phyloP scores from a whole-genome alignment of 2,888 invertebrate genomes.

The Parasteatoda lunata region DNA sequence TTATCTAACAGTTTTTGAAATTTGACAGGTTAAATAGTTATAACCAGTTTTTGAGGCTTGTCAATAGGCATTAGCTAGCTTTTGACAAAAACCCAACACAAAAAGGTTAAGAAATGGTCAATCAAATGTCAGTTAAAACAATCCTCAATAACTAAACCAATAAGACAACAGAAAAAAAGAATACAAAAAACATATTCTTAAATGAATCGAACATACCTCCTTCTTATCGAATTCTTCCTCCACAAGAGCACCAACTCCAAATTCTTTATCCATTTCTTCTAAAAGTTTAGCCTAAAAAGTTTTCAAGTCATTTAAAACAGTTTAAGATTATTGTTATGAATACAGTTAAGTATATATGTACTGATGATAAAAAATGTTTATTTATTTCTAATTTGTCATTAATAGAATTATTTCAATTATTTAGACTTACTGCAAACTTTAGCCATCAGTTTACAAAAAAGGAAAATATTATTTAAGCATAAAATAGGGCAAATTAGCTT shows the following conservation, averaged over 20 bases:
- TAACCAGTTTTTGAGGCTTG: too few species aligned
- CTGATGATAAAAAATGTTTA: too few species aligned
- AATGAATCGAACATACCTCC: constrained; percentile 72
- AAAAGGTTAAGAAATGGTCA: too few species aligned
- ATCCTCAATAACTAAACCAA: constrained; percentile 24
- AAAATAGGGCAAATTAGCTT: too few species aligned
- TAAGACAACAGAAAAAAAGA: constrained; percentile 10
- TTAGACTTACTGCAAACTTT: too few species aligned
- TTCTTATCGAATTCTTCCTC: constrained; percentile 82
- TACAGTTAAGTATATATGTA: too few species aligned
- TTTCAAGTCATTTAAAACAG: background rate
- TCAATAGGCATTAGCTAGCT: too few species aligned
- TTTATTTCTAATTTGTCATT: too few species aligned
- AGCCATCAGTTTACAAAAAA: background rate
- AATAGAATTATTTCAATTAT: too few species aligned
- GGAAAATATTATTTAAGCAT: background rate
- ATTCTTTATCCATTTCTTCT: constrained; percentile 95
- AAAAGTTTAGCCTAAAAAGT: constrained; percentile 87
- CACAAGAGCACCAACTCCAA: constrained; percentile 90
- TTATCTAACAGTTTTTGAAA: too few species aligned
- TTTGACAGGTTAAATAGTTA: too few species aligned
- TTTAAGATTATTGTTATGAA: background rate
- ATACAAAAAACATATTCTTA: background rate
- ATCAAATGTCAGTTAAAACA: background rate
- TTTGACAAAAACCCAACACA: too few species aligned